Conservation (phyloP, 2,888 invertebrate genomes). For the Campopleginae sp. region DNA sequence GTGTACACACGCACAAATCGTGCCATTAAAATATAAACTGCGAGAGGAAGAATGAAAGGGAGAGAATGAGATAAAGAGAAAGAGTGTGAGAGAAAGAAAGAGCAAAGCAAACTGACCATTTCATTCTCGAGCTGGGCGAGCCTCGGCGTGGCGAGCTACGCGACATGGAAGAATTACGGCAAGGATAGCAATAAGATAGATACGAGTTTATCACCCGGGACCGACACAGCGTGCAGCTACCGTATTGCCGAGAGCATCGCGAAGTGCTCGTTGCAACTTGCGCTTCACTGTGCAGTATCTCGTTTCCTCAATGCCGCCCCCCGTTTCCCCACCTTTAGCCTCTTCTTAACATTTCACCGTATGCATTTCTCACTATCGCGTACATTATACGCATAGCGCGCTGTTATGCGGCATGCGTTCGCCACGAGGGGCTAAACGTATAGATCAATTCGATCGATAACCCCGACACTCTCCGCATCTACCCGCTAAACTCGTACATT, state of each 20-base stretch:
- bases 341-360: slow-evolving; percentile 29
- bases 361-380: slow-evolving; percentile 16
- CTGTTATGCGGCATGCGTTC: slow-evolving; percentile 30
- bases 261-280: slow-evolving; percentile 14
- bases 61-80: slow-evolving; percentile 12
- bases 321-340: not conserved
- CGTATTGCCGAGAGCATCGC: slow-evolving; percentile 61
- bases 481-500: slow-evolving; percentile 3
- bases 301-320: slow-evolving; percentile 6
- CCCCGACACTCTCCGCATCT: slow-evolving; percentile 15
- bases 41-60: slow-evolving; percentile 1
- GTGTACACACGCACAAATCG: slow-evolving; percentile 76
- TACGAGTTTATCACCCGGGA: slow-evolving; percentile 78
- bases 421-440: slow-evolving; percentile 5
- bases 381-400: not conserved
- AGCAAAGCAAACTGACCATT: slow-evolving; percentile 74
- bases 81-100: not conserved
- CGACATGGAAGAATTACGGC: slow-evolving; percentile 79
- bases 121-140: slow-evolving; percentile 74
- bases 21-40: slow-evolving; percentile 79
- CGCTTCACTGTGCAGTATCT: slow-evolving; percentile 1
- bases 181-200: slow-evolving; percentile 80
- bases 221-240: slow-evolving; percentile 67
- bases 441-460: slow-evolving; percentile 48
- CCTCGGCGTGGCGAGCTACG: slow-evolving; percentile 69